Evolutionary conservation across 2,888 invertebrate species (phyloP), one percentile per base, ranked within the genome.

Genomic region (Mimas tiliae): DNA sequence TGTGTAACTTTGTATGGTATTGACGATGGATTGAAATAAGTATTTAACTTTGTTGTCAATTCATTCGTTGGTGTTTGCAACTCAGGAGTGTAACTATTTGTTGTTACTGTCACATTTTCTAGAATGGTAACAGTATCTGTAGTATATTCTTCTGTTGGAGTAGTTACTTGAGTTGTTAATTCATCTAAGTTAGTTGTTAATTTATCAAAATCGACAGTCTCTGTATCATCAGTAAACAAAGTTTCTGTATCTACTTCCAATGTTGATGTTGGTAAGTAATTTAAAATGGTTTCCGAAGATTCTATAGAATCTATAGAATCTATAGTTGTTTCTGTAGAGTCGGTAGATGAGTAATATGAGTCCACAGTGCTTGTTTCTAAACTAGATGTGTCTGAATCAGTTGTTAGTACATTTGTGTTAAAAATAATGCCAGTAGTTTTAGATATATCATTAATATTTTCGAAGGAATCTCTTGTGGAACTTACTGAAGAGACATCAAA

Each of bases 401-500:
- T 27, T 58, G 67, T 68, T 2, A 67, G 69, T 14, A 62, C 69
- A 42, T 68, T 67, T 6, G 50, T 62, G 50, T 69, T 64, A 66
- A 65, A 53, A 62, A 27, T 63, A 67, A 34, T 51, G 0, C 51
- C 51, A 45, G 70, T 69, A 2, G 71, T 69, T 27, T 66, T 70
- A 19, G 65, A 62, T 19, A 74, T 71, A 55, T 65, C 72, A n/a
- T 62, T 16, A 62, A 53, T 62, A 12, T 65, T 69, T 38, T 53
- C 45, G 21, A 52, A 58, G 16, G 69, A 52, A 55, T 63, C 47
- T 63, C 34, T 52, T 52, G 55, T 47, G 47, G 62, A 38, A 16
- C 21, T 70, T 11, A 45, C 53, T 4, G 50, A 34, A 19, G 65
- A 45, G 9, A 11, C 21, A 62, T 62, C 47, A n/a, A 51, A 8